Evolutionary conservation across 1,140 invertebrate species (phyloP).

Genomic region (Anagrus nilaparvatae): DNA sequence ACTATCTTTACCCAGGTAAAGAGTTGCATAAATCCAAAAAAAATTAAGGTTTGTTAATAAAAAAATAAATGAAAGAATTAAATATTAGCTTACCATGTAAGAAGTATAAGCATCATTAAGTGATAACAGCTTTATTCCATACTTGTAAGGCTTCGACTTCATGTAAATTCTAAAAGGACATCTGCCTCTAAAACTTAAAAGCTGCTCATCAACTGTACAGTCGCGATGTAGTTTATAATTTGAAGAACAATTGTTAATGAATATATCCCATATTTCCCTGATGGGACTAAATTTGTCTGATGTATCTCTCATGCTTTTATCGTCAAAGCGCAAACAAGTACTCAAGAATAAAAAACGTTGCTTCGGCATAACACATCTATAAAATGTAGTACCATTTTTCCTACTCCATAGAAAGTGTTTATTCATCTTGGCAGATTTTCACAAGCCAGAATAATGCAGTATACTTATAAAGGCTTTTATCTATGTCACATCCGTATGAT

Average conservation of each 20-base stretch:
- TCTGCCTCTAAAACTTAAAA: constrained; percentile 25
- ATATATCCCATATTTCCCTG: constrained; percentile 29
- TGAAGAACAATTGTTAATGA: constrained; percentile 16
- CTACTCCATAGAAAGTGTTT: constrained; percentile 6
- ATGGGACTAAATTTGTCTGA: constrained; percentile 28
- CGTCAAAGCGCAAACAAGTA: constrained; percentile 29
- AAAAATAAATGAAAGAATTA: too few species aligned
- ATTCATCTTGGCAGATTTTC: constrained; percentile 6
- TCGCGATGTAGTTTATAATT: constrained; percentile 10
- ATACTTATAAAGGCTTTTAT: constrained; percentile 7
- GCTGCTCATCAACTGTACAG: constrained; percentile 29
- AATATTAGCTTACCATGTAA: too few species aligned
- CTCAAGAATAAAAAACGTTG: constrained; percentile 30
- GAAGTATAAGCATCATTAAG: constrained; percentile 15
- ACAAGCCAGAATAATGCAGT: constrained; percentile 9
- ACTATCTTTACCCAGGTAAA: constrained; percentile 31
- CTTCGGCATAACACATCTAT: constrained; percentile 23
- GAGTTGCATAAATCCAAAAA: constrained; percentile 20
- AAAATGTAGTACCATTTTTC: constrained; percentile 14
- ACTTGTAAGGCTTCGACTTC: constrained; percentile 30
- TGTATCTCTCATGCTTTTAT: constrained; percentile 21
- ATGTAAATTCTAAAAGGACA: constrained; percentile 30
- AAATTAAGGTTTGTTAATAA: too few species aligned
- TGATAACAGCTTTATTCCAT: constrained; percentile 10
- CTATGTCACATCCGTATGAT: constrained; percentile 7